Evolutionary conservation across 2,797 vertebrate genomes (phyloP).

Genomic region (Selene dorsalis): DNA sequence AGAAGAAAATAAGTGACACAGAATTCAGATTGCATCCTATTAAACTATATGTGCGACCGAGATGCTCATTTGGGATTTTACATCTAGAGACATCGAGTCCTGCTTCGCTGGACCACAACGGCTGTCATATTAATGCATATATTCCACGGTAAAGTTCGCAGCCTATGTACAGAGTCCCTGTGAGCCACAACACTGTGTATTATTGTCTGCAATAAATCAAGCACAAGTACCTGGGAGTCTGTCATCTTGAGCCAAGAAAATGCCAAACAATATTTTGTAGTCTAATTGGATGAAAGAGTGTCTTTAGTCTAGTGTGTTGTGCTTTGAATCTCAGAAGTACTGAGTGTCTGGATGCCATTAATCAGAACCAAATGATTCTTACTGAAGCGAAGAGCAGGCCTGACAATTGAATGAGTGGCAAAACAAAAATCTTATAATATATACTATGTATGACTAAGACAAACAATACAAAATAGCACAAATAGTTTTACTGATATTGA

Average conservation of each 20-base stretch:
- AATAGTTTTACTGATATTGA: neutral
- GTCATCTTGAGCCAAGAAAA: conserved; percentile 61
- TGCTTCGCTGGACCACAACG: conserved; percentile 54
- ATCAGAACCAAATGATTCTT: conserved; percentile 59
- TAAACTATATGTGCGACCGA: conserved; percentile 45
- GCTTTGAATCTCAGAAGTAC: conserved; percentile 44
- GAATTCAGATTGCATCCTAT: conserved; percentile 56
- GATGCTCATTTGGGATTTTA: conserved; percentile 54
- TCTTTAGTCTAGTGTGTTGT: conserved; percentile 48
- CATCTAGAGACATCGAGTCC: conserved; percentile 43
- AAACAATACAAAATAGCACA: neutral
- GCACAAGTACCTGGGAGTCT: conserved; percentile 55
- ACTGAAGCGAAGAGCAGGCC: conserved; percentile 22
- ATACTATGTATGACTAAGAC: neutral
- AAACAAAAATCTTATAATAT: conserved; percentile 11
- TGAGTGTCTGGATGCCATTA: conserved; percentile 54
- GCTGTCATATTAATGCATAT: conserved; percentile 55
- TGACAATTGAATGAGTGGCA: conserved; percentile 18
- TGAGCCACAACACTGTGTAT: conserved; percentile 32
- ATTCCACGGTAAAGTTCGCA: conserved; percentile 43
- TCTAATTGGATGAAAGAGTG: conserved; percentile 71
- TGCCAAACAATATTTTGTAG: conserved; percentile 60
- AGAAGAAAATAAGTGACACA: conserved; percentile 41
- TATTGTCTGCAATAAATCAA: conserved; percentile 69
- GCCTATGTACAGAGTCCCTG: conserved; percentile 23